Conservation (phyloP, 2,888 invertebrate species). For the Drosophila cognata region DNA sequence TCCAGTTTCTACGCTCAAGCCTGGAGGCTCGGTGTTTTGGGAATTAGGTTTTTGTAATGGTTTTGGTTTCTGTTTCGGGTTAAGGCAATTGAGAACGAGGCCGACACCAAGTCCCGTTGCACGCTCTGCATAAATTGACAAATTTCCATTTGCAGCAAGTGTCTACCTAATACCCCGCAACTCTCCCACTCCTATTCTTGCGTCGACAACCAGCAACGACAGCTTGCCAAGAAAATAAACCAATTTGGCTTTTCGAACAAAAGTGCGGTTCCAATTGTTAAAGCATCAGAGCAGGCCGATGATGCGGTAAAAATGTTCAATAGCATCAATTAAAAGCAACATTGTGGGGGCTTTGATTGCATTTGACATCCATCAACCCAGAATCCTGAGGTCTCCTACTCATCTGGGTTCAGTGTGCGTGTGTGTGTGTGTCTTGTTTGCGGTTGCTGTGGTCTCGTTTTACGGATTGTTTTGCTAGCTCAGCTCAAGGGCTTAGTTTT, state of each 20-base stretch:
- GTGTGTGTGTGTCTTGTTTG: conserved; percentile 4
- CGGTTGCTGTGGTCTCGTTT: conserved; percentile 6
- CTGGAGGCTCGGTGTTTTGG: not conserved
- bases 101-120: conserved; percentile 12
- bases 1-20: not conserved
- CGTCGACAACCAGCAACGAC: conserved; percentile 31
- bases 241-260: conserved; percentile 54
- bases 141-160: conserved; percentile 25
- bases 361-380: conserved; percentile 21
- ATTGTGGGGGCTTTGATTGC: conserved; percentile 58
- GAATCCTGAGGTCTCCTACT: not conserved
- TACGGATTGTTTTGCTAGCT: conserved; percentile 27
- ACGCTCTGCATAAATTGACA: conserved; percentile 46
- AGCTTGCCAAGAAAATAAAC: conserved; percentile 68
- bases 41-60: not conserved
- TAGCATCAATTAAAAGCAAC: conserved; percentile 71
- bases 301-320: conserved; percentile 37
- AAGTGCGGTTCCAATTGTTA: conserved; percentile 49
- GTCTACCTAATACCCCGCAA: not conserved
- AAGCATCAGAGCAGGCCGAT: conserved; percentile 6
- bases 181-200: not conserved
- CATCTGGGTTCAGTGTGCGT: too few relatives aligned
- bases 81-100: conserved; percentile 20
- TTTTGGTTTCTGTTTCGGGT: conserved; percentile 3
- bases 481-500: conserved; percentile 56